phyloP scores from a whole-genome alignment of 1,140 invertebrate genomes.

The Hypothenemus hampei region DNA sequence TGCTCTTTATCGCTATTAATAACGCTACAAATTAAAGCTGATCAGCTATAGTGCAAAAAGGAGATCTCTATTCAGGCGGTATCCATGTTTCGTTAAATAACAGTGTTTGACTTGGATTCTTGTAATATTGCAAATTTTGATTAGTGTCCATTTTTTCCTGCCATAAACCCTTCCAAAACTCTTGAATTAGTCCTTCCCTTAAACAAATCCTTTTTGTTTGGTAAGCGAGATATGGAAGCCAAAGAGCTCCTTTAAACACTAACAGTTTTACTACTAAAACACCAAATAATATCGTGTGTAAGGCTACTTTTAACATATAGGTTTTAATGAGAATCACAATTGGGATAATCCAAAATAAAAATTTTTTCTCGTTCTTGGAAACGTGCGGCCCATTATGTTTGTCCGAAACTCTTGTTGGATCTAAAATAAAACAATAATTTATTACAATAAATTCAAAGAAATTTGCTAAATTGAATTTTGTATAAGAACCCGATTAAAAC shows the following conservation, averaged over 20 bases:
- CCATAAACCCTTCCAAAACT: conserved; percentile 25
- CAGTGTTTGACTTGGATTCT: too few relatives aligned
- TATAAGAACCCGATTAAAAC: neutral
- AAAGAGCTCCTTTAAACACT: conserved; percentile 23
- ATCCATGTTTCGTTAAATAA: neutral
- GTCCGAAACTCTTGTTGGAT: neutral
- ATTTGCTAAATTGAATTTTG: too few relatives aligned
- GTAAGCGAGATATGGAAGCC: conserved; percentile 19
- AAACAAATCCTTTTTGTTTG: conserved; percentile 18
- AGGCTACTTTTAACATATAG: conserved; percentile 22
- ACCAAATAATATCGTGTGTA: conserved; percentile 26
- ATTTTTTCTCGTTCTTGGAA: conserved; percentile 11
- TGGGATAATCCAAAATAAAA: conserved; percentile 16
- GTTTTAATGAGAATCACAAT: conserved; percentile 20
- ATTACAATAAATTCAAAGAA: neutral
- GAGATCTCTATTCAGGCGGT: neutral
- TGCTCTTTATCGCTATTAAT: too few relatives aligned
- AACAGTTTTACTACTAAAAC: conserved; percentile 20
- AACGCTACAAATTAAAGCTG: too few relatives aligned
- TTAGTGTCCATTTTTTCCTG: conserved; percentile 7
- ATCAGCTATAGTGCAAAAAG: too few relatives aligned
- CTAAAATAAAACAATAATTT: neutral
- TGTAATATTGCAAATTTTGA: conserved; percentile 5
- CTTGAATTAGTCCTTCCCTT: conserved; percentile 22
- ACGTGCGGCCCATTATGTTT: conserved; percentile 6